Percentiles rank a stretch among this genome's conserved stretches.
Conservation (phyloP, 2,113 vertebrate genomes). For the Leucosticte australis region DNA sequence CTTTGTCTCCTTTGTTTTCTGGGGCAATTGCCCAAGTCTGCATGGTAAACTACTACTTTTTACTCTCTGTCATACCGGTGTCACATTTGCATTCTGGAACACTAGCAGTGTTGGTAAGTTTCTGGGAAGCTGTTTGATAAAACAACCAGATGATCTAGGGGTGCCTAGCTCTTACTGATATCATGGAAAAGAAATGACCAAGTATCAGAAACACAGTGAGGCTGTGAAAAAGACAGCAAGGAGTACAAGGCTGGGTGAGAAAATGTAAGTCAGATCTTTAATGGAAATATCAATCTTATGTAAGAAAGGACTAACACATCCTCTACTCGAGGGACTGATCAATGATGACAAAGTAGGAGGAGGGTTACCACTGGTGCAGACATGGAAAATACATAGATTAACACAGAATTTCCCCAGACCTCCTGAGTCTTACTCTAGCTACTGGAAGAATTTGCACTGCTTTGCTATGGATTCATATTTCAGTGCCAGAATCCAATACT, state of each 20-base stretch:
- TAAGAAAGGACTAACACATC: neutral
- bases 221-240: neutral
- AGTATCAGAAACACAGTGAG: neutral
- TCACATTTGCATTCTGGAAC: neutral
- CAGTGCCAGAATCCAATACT: accelerated
- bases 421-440: neutral
- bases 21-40: neutral
- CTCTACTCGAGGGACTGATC: neutral
- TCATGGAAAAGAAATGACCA: neutral
- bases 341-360: neutral
- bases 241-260: neutral
- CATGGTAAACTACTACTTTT: neutral
- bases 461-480: neutral
- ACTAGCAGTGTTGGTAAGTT: neutral
- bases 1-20: neutral
- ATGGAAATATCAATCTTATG: neutral
- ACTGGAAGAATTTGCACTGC: neutral
- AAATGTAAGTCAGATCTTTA: neutral
- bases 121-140: neutral
- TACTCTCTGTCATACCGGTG: neutral
- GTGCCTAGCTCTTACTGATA: neutral
- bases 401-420: neutral
- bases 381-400: neutral
- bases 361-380: neutral
- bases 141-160: neutral